Evolutionary conservation across 2,888 invertebrate genomes (phyloP).

Genomic region (Ecdyonurus torrentis): DNA sequence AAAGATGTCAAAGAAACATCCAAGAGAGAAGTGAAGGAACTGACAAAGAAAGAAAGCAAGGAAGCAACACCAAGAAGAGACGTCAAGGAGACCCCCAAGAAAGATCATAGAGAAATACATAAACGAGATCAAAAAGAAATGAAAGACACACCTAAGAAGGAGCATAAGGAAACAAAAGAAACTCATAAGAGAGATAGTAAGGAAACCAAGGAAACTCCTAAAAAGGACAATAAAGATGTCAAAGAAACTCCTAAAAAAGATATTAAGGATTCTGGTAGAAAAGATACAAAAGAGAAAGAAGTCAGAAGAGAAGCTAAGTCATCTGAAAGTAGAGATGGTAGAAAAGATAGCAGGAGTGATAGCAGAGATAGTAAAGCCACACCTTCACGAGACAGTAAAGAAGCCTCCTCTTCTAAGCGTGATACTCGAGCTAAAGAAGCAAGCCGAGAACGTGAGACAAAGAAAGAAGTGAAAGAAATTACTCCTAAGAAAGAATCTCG

Average conservation of each 20-base stretch:
- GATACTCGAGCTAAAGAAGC: neutral
- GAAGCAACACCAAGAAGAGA: constrained; percentile 3
- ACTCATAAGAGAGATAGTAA: neutral
- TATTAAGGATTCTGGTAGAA: constrained; percentile 6
- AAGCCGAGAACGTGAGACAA: constrained; percentile 5
- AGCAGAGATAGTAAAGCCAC: constrained; percentile 2
- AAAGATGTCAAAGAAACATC: constrained; percentile 11
- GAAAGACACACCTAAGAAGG: neutral
- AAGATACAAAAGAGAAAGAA: too few relatives aligned
- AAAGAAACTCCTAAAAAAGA: constrained; percentile 7
- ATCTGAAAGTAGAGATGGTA: neutral
- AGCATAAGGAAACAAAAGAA: neutral
- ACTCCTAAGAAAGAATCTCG: constrained; percentile 3
- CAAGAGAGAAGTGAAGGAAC: constrained; percentile 10
- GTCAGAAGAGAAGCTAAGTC: constrained; percentile 10
- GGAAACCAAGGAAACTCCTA: constrained; percentile 2
- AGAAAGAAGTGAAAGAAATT: constrained; percentile 5
- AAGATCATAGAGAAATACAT: neutral
- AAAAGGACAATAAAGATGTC: constrained; percentile 4
- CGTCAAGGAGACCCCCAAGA: neutral
- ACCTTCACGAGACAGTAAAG: neutral
- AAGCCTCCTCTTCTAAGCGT: neutral
- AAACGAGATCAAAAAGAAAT: neutral
- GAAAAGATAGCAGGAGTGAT: constrained; percentile 4
- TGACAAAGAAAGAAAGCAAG: constrained; percentile 9